Evolutionary conservation across 2,797 vertebrate species (phyloP), one percentile per base, ranked within the genome.

Genomic region (Perodicticus potto): DNA sequence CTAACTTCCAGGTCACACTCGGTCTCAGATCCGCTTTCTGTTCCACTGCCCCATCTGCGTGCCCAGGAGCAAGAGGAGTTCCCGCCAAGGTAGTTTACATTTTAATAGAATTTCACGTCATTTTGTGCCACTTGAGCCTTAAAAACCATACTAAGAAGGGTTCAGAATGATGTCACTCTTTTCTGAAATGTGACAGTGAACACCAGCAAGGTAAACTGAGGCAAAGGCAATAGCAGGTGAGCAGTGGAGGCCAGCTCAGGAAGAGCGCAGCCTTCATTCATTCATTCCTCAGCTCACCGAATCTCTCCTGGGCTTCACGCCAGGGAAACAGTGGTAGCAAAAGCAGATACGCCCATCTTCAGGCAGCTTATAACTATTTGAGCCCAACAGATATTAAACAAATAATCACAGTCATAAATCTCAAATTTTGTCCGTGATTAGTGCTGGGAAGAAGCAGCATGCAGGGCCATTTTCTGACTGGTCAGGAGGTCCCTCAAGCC

Each of bases 121-220:
- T 73, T 93, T 86, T 73, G 57, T 67, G 37, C 37, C 29, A 72
- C 91, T 76, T 89, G 27, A 80, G 63, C 43, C 53, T 80, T 87
- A 65, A 91, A 91, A 94, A 76, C 43, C 53, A 27, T 72, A 73
- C 57, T 74, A 67, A 94, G 80, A 86, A 78, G 53, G 9, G 22
- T 8, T 89, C 67, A 63, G 37, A 82, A 89, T 89, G 25, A 45
- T 77, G 53, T 27, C 63, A 88, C 34, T 27, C n/a, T 59, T 89
- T 93, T 80, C 70, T 91, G 49, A 86, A 73, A 78, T 78, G 45
- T 93, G 23, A 93, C 57, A 83, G 74, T 73, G 69, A 91, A 61
- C 43, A 37, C 25, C 34, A 10, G 73, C 29, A 63, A 72, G 49
- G 76, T 29, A 69, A 89, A 83, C 13, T 83, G 93, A 40, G 61